Conservation (phyloP, 2,797 vertebrate genomes). For the Mastacembelus armatus region DNA sequence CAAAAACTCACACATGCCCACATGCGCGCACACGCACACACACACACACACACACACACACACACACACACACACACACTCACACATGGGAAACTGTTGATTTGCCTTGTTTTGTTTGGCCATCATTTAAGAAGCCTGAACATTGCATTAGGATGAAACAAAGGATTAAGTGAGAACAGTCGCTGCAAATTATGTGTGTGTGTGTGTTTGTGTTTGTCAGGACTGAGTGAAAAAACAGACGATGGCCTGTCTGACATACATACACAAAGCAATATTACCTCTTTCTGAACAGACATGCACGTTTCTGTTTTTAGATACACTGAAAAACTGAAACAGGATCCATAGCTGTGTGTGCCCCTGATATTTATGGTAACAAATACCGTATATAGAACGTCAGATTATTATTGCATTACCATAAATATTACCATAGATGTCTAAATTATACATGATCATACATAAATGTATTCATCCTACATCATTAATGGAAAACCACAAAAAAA, state of each 20-base stretch:
- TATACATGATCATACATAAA: conserved; percentile 49
- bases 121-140: conserved; percentile 30
- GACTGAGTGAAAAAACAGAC: conserved; percentile 44
- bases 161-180: conserved; percentile 5
- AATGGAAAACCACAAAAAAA: conserved; percentile 65
- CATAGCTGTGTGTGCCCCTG: not conserved
- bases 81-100: conserved; percentile 15
- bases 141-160: conserved; percentile 27
- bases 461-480: conserved; percentile 68
- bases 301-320: no score
- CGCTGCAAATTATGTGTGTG: conserved; percentile 5
- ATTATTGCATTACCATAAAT: conserved; percentile 30
- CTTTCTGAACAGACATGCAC: not conserved
- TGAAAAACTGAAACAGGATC: not conserved
- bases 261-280: conserved; percentile 2
- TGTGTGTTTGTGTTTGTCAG: conserved; percentile 1
- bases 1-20: not conserved
- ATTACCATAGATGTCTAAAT: conserved; percentile 55
- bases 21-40: no score
- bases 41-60: not conserved
- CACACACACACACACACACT: conserved; percentile 1
- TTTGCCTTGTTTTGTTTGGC: conserved; percentile 19
- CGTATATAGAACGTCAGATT: conserved; percentile 34
- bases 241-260: not conserved
- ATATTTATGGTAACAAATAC: not conserved